These are phyloP conservation scores for Conus canariensis DNA, from an alignment of 2,888 invertebrate genomes.

Conservation along the genomic window DNA sequence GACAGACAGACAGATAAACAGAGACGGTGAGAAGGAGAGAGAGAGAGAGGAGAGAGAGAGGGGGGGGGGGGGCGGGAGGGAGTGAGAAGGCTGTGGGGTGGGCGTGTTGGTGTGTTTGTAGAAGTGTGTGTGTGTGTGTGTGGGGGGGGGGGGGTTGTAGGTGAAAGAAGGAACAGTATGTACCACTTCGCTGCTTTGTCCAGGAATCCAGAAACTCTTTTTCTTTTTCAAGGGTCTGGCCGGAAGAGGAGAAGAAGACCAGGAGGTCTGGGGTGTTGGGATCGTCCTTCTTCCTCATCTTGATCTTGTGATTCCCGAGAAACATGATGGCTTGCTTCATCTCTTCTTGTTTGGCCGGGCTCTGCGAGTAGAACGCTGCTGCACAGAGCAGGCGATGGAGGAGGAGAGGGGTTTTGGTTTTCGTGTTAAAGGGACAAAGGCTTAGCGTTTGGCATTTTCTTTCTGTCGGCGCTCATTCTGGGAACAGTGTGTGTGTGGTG, in stretches of 20 bases:
- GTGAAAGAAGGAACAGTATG: neutral
- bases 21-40: neutral
- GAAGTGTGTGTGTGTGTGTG: too few species aligned
- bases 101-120: too few species aligned
- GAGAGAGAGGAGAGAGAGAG: too few species aligned
- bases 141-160: too few species aligned
- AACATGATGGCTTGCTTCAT: neutral
- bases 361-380: neutral
- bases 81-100: too few species aligned
- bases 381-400: neutral
- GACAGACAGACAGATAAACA: neutral
- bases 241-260: neutral
- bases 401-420: too few species aligned
- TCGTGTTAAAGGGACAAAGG: too few species aligned
- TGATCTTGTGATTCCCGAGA: neutral
- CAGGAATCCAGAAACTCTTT: neutral
- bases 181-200: neutral
- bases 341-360: neutral
- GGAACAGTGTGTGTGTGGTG: too few species aligned
- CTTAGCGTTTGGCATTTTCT: too few species aligned
- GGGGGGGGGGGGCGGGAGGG: neutral
- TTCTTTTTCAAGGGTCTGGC: neutral
- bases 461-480: too few species aligned
- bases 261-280: neutral
- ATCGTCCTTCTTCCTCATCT: neutral